Conservation (phyloP, 2,113 vertebrate species). For the Cromileptes altivelis region DNA sequence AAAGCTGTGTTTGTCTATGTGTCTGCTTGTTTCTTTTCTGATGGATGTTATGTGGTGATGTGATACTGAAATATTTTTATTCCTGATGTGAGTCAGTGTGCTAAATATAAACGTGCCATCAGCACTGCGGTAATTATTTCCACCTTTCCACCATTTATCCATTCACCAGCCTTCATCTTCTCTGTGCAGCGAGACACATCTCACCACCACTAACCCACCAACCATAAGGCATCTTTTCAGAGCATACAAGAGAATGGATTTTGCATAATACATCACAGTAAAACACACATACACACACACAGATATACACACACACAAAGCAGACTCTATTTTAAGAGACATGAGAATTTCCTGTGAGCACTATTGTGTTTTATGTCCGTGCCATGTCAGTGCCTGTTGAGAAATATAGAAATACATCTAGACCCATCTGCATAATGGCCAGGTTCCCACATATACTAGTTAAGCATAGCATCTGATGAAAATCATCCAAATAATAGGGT, state of each 20-base stretch:
- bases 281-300: conserved; percentile 14
- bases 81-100: conserved; percentile 54
- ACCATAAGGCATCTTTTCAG: conserved; percentile 1
- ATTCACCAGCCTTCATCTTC: conserved; percentile 23
- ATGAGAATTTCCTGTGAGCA: conserved; percentile 39
- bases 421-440: background rate
- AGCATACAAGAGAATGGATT: background rate
- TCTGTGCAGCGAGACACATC: conserved; percentile 31
- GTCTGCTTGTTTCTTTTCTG: background rate
- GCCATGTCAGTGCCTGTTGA: background rate
- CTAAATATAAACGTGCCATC: conserved; percentile 66
- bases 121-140: conserved; percentile 46
- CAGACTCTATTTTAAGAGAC: conserved; percentile 36
- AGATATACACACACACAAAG: conserved; percentile 10
- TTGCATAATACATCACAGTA: conserved; percentile 8
- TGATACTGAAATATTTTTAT: conserved; percentile 12
- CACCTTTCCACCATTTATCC: conserved; percentile 27
- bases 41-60: conserved; percentile 17
- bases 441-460: background rate
- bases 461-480: background rate
- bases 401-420: conserved; percentile 22
- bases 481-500: background rate
- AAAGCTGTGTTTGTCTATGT: background rate
- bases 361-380: conserved; percentile 26
- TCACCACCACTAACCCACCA: background rate